Conservation (phyloP, 1,140 invertebrate genomes). For the Anastrepha ludens region DNA sequence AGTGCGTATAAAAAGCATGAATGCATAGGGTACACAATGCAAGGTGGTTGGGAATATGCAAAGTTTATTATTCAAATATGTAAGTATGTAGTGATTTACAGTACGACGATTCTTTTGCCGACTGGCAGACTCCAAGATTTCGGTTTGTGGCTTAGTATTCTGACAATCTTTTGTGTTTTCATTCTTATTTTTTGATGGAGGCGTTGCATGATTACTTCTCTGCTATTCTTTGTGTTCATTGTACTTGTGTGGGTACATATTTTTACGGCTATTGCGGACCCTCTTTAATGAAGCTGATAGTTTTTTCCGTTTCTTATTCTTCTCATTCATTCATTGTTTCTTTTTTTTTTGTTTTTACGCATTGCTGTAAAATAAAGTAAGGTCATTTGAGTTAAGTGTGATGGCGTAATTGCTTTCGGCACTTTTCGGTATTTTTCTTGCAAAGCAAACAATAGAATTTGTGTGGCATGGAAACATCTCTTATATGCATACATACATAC, state of each 20-base stretch:
- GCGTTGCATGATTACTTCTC: too few relatives aligned
- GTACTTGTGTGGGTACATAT: too few relatives aligned
- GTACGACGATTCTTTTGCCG: slow-evolving; percentile 10
- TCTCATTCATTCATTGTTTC: not conserved
- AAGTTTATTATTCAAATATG: not conserved
- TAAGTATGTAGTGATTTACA: not conserved
- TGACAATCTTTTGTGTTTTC: too few relatives aligned
- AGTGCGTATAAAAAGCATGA: not conserved
- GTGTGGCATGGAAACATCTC: not conserved
- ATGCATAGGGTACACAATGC: not conserved
- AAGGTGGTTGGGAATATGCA: slow-evolving; percentile 31
- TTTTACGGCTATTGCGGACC: too few relatives aligned
- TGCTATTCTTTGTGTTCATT: too few relatives aligned
- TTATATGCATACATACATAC: not conserved
- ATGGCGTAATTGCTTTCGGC: not conserved
- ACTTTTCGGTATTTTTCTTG: not conserved
- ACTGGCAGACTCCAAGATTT: not conserved
- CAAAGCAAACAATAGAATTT: slow-evolving; percentile 20
- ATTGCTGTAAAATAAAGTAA: not conserved
- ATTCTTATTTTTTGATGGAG: too few relatives aligned
- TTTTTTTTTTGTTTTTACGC: not conserved
- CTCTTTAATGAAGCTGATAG: not conserved
- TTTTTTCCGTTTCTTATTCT: not conserved
- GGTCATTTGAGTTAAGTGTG: slow-evolving; percentile 26
- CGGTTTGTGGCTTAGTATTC: not conserved